Percentiles rank a stretch among this genome's conserved stretches.
Evolutionary conservation across 2,113 vertebrate genomes (phyloP).

Genomic region (Rhinolophus ferrumequinum): DNA sequence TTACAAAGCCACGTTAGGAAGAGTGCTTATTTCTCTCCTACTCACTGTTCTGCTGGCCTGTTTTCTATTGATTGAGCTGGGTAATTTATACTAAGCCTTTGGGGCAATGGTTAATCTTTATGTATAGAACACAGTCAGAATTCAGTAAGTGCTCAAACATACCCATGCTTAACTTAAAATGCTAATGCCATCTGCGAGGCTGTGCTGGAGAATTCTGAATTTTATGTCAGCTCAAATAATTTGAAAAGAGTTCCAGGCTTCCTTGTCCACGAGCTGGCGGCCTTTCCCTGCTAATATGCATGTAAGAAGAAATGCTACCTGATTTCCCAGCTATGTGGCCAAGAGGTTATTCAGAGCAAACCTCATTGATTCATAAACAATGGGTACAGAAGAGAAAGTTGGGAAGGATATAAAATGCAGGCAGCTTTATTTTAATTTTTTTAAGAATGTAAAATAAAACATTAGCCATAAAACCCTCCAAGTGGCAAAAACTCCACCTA

Average conservation of each 20-base stretch:
- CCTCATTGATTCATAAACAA: background rate
- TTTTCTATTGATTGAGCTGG: background rate
- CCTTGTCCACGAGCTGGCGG: background rate
- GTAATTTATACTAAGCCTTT: background rate
- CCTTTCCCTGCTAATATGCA: rapidly evolving
- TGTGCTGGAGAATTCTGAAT: background rate
- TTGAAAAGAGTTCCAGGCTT: background rate
- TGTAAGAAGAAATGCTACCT: background rate
- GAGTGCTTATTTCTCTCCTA: background rate
- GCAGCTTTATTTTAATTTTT: background rate
- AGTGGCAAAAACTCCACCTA: background rate
- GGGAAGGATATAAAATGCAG: background rate
- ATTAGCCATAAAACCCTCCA: background rate
- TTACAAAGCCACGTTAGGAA: background rate
- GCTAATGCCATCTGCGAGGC: background rate
- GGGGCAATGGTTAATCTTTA: background rate
- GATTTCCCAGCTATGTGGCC: background rate
- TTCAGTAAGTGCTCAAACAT: background rate
- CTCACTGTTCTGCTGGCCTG: background rate
- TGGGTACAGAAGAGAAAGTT: background rate
- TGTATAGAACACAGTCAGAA: background rate
- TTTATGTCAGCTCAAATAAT: background rate
- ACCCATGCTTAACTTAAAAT: background rate
- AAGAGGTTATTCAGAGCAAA: background rate
- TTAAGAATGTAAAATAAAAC: background rate